phyloP scores from a whole-genome alignment of 2,888 invertebrate species.

The Arge pagana region DNA sequence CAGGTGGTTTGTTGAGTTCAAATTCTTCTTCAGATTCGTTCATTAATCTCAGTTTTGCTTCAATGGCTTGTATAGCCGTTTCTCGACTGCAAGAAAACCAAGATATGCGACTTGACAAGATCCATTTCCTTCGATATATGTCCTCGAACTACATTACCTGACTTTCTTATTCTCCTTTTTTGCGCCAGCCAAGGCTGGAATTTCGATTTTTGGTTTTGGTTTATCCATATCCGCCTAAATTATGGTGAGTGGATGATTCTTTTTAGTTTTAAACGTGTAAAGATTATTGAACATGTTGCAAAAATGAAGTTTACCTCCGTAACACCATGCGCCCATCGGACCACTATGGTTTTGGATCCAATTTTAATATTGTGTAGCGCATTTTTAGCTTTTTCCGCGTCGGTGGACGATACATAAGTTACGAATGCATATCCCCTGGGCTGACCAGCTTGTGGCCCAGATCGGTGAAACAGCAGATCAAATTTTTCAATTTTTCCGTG shows the following conservation, averaged over 20 bases:
- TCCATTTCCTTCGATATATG: no score
- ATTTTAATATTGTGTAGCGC: conserved; percentile 76
- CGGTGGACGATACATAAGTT: conserved; percentile 72
- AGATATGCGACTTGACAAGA: no score
- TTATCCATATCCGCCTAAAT: conserved; percentile 66
- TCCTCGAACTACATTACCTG: no score
- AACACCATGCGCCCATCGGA: conserved; percentile 80
- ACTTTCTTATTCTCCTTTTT: conserved; percentile 63
- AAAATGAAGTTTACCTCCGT: conserved; percentile 61
- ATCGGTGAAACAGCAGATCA: conserved; percentile 92
- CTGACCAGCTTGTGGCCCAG: conserved; percentile 85
- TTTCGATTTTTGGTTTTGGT: conserved; percentile 75
- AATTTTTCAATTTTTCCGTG: conserved; percentile 93
- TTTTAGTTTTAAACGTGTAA: not conserved
- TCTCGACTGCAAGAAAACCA: conserved; percentile 64
- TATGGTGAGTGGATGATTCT: not conserved
- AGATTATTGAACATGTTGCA: not conserved
- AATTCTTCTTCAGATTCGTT: conserved; percentile 72
- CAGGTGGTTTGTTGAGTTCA: conserved; percentile 72
- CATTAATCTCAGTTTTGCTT: conserved; percentile 83
- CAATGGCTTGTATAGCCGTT: conserved; percentile 85
- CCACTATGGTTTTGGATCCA: conserved; percentile 75
- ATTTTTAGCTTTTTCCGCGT: conserved; percentile 74
- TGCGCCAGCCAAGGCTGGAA: conserved; percentile 75
- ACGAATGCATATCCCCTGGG: conserved; percentile 94